Conservation (phyloP, 2,797 vertebrate species). For the Hoplostethus atlanticus region DNA sequence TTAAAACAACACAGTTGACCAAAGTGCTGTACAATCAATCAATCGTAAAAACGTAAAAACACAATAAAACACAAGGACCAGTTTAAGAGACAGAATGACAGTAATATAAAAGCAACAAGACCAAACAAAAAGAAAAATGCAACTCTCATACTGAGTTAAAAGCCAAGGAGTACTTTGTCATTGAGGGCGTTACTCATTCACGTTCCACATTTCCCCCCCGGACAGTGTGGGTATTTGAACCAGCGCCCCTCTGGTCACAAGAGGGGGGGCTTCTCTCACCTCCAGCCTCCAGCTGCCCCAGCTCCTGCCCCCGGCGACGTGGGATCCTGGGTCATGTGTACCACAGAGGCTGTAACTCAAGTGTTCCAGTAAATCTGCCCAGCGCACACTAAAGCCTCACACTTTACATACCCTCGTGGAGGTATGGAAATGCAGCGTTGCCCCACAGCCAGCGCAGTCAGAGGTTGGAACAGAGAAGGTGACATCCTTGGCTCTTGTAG, state of each 20-base stretch:
- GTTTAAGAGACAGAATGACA: too few species aligned
- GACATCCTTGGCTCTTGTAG: slow-evolving; percentile 76
- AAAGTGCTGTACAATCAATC: too few species aligned
- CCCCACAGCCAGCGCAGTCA: slow-evolving; percentile 56
- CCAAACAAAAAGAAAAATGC: too few species aligned
- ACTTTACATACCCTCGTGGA: slow-evolving; percentile 47
- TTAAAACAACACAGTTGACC: too few species aligned
- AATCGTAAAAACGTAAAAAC: too few species aligned
- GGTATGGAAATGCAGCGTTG: slow-evolving; percentile 52
- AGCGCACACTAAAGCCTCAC: slow-evolving; percentile 63
- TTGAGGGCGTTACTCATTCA: background rate
- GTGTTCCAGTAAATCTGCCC: slow-evolving; percentile 64
- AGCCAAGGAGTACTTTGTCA: too few species aligned
- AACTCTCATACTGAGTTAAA: too few species aligned
- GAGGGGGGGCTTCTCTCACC: slow-evolving; percentile 37
- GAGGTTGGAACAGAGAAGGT: slow-evolving; percentile 66
- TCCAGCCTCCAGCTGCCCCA: slow-evolving; percentile 11
- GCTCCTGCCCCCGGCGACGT: slow-evolving; percentile 30
- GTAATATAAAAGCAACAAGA: too few species aligned
- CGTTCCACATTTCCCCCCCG: background rate
- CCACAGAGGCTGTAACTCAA: slow-evolving; percentile 38
- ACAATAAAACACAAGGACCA: too few species aligned
- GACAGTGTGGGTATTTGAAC: slow-evolving; percentile 5
- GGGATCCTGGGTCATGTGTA: slow-evolving; percentile 33
- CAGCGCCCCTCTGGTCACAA: slow-evolving; percentile 37